phyloP scores from a whole-genome alignment of 2,113 vertebrate species.

The Marcusenius ussheri region DNA sequence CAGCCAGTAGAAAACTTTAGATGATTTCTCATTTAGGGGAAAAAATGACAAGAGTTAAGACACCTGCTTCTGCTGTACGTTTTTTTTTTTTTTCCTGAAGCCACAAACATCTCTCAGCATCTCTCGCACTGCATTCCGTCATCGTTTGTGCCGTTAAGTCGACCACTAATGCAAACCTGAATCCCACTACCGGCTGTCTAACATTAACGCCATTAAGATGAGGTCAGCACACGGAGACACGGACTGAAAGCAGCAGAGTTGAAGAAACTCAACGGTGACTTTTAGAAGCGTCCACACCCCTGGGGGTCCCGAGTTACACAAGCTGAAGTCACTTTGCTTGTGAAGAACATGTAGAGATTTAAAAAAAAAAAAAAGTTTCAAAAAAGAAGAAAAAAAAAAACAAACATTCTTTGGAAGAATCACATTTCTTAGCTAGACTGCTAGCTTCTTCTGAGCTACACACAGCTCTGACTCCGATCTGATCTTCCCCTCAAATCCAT shows the following conservation, averaged over 20 bases:
- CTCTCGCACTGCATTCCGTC: conserved; percentile 17
- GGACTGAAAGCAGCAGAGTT: background rate
- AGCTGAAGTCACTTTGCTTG: conserved; percentile 34
- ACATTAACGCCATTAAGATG: conserved; percentile 23
- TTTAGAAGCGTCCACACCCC: conserved; percentile 2
- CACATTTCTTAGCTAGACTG: conserved; percentile 55
- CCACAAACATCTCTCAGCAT: background rate
- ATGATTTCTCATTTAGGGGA: background rate
- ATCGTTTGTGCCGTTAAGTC: conserved; percentile 46
- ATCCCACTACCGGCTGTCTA: conserved; percentile 28
- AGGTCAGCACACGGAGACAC: background rate
- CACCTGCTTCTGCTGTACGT: background rate
- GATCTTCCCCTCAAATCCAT: conserved; percentile 37
- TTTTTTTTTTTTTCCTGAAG: background rate
- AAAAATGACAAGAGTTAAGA: background rate
- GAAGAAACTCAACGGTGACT: conserved; percentile 11
- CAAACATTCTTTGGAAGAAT: conserved; percentile 64
- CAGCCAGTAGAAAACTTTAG: background rate
- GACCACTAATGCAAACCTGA: conserved; percentile 15
- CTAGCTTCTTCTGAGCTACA: conserved; percentile 58
- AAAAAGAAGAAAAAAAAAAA: conserved; percentile 45
- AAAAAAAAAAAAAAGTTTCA: background rate
- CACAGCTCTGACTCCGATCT: conserved; percentile 50
- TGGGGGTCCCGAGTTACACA: conserved; percentile 20
- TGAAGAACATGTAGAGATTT: conserved; percentile 44